Evolutionary conservation across 2,797 vertebrate genomes (phyloP).

Genomic region (Chaetodon trifasciatus): DNA sequence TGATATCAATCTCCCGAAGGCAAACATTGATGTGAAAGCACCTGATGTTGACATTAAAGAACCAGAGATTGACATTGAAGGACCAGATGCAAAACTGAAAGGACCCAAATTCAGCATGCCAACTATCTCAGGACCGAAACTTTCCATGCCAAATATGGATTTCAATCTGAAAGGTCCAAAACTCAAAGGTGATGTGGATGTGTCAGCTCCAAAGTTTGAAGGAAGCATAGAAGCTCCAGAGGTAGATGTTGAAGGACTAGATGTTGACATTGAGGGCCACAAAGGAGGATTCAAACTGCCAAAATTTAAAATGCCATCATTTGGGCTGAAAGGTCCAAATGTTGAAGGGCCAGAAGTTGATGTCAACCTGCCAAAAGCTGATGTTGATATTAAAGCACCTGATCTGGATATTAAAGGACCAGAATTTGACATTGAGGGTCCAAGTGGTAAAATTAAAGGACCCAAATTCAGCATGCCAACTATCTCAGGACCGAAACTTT

Average conservation of each 20-base stretch:
- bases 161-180: background rate
- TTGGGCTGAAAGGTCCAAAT: conserved; percentile 19
- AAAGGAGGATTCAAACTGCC: conserved; percentile 19
- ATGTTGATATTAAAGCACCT: conserved; percentile 18
- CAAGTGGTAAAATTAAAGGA: background rate
- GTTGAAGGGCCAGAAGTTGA: conserved; percentile 19
- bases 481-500: background rate
- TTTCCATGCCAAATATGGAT: background rate
- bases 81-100: conserved; percentile 22
- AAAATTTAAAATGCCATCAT: conserved; percentile 38
- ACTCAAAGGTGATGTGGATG: background rate
- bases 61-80: background rate
- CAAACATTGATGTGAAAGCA: background rate
- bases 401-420: conserved; percentile 7
- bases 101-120: conserved; percentile 33
- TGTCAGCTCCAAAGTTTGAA: conserved; percentile 7
- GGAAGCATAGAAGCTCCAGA: background rate
- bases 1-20: background rate
- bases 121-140: background rate
- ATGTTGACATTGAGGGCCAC: conserved; percentile 47
- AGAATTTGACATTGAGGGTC: background rate
- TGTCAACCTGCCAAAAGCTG: background rate
- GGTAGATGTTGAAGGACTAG: conserved; percentile 36
- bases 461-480: background rate
- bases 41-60: conserved; percentile 14